These are phyloP conservation scores for Sturnus vulgaris DNA, from an alignment of 2,113 vertebrate species.

Conservation along the genomic window DNA sequence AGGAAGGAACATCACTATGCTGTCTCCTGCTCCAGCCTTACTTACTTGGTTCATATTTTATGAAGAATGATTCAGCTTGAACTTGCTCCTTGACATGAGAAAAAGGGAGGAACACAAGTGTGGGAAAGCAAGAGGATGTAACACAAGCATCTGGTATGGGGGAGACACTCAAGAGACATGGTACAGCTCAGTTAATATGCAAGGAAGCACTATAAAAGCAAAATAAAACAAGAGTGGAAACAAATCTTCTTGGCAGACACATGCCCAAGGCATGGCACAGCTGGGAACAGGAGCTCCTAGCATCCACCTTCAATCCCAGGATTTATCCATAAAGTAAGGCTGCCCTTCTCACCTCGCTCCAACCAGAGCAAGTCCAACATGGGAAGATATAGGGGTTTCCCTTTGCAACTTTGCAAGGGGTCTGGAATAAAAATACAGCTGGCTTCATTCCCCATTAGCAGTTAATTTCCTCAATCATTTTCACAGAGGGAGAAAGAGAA, in stretches of 20 bases:
- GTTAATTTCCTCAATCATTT: conserved; percentile 49
- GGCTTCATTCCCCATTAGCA: conserved; percentile 32
- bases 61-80: conserved; percentile 29
- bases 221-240: conserved; percentile 24
- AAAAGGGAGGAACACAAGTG: conserved; percentile 12
- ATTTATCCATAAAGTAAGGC: not conserved
- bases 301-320: not conserved
- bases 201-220: conserved; percentile 28
- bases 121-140: conserved; percentile 56
- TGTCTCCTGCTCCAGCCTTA: not conserved
- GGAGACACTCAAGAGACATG: conserved; percentile 42
- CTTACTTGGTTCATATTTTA: not conserved
- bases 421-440: conserved; percentile 21
- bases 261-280: not conserved
- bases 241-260: not conserved
- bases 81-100: conserved; percentile 33
- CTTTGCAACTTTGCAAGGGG: not conserved
- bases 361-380: not conserved
- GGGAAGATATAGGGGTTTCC: not conserved
- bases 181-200: not conserved
- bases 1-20: not conserved
- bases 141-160: conserved; percentile 50
- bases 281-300: conserved; percentile 31
- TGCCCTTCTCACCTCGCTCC: not conserved
- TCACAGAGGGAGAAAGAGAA: conserved; percentile 29